These are phyloP conservation scores for Netelia fuscicornis DNA, from an alignment of 2,888 invertebrate species.

Conservation along the genomic window DNA sequence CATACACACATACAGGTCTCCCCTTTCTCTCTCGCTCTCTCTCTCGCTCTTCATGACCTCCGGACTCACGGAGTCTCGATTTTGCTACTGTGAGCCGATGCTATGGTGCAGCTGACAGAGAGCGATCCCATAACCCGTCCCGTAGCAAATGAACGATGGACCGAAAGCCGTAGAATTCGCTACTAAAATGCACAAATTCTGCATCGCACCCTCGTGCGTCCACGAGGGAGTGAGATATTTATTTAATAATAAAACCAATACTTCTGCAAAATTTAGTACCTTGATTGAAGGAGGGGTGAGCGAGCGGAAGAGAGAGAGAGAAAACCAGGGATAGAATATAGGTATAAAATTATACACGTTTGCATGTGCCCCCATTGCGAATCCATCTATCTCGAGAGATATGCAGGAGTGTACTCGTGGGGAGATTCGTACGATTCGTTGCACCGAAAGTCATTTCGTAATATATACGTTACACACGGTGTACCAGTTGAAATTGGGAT, in stretches of 20 bases:
- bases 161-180: background rate
- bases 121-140: slow-evolving; percentile 26
- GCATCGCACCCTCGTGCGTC: background rate
- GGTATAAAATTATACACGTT: slow-evolving; percentile 30
- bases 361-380: slow-evolving; percentile 20
- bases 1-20: too few relatives aligned
- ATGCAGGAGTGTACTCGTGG: slow-evolving; percentile 32
- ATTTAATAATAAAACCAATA: slow-evolving; percentile 1
- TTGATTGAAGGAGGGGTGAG: background rate
- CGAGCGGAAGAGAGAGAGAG: background rate
- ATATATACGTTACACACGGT: slow-evolving; percentile 4
- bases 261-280: background rate
- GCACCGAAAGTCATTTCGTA: slow-evolving; percentile 22
- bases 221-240: background rate
- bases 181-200: slow-evolving; percentile 23
- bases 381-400: slow-evolving; percentile 26
- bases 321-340: background rate
- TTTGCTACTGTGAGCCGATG: slow-evolving; percentile 30
- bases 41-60: slow-evolving; percentile 21
- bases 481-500: slow-evolving; percentile 29
- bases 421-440: slow-evolving; percentile 37
- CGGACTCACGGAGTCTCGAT: slow-evolving; percentile 17
- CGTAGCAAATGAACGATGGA: slow-evolving; percentile 5
- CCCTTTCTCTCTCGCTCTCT: background rate
- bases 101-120: slow-evolving; percentile 10